Conservation (phyloP, 2,797 vertebrate species). For the Myripristis jacobus region DNA sequence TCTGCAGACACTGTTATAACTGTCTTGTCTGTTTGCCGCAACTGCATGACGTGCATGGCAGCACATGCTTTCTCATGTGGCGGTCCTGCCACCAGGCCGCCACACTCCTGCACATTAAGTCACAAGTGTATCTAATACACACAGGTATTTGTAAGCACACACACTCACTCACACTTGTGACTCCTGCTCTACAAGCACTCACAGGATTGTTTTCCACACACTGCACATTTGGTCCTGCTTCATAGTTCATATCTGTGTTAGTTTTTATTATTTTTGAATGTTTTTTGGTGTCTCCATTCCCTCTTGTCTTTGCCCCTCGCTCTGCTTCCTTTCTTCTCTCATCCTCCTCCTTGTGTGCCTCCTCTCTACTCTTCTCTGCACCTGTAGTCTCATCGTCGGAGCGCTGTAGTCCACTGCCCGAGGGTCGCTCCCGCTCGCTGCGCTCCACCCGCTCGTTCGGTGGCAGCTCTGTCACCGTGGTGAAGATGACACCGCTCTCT, state of each 20-base stretch:
- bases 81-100: constrained; percentile 54
- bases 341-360: constrained; percentile 26
- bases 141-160: constrained; percentile 1
- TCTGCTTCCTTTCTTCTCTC: constrained; percentile 20
- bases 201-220: constrained; percentile 49
- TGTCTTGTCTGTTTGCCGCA: constrained; percentile 66
- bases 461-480: constrained; percentile 89
- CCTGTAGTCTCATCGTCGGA: constrained; percentile 91
- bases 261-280: constrained; percentile 58
- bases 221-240: constrained; percentile 60
- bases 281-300: constrained; percentile 65
- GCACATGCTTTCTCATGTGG: constrained; percentile 53
- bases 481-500: constrained; percentile 98
- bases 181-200: constrained; percentile 34
- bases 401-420: constrained; percentile 90
- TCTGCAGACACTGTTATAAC: constrained; percentile 80
- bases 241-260: constrained; percentile 64
- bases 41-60: constrained; percentile 73
- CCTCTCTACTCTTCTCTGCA: constrained; percentile 44
- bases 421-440: constrained; percentile 88
- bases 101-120: constrained; percentile 51
- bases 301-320: constrained; percentile 20
- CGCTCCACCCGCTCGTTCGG: constrained; percentile 86
- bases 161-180: constrained; percentile 3
- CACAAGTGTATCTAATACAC: constrained; percentile 22